Percentiles rank a stretch among this genome's conserved stretches.
Conservation (phyloP, 2,797 vertebrate species). For the Phoeniculus purpureus region DNA sequence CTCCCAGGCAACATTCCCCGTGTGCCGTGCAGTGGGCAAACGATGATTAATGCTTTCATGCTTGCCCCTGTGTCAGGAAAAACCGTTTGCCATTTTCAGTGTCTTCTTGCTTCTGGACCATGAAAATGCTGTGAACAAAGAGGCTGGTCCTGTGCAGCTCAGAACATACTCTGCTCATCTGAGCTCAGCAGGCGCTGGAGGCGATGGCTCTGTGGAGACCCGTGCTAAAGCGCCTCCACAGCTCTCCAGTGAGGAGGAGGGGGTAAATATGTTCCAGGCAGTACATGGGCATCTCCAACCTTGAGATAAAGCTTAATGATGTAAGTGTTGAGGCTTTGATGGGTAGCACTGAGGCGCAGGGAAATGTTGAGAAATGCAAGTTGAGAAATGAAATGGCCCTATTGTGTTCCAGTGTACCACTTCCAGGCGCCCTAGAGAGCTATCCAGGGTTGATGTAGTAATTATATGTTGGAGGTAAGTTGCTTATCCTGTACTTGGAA, state of each 20-base stretch:
- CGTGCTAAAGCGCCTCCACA: not conserved
- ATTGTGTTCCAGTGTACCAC: not conserved
- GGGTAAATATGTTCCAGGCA: not conserved
- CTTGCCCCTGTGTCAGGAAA: not conserved
- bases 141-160: not conserved
- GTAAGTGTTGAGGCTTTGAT: not conserved
- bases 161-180: not conserved
- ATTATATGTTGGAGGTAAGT: rapidly evolving
- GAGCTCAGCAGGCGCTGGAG: not conserved
- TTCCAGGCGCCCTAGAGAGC: not conserved
- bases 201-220: not conserved
- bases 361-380: not conserved
- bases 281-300: not conserved
- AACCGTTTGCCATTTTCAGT: not conserved
- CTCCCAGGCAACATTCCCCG: not conserved
- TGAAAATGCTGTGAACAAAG: not conserved
- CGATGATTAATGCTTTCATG: not conserved
- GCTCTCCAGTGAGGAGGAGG: not conserved
- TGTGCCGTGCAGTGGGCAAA: not conserved
- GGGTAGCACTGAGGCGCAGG: not conserved
- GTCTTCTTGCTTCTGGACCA: not conserved
- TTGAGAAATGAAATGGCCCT: not conserved
- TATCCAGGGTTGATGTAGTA: not conserved
- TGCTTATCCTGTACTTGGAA: not conserved
- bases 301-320: not conserved